phyloP scores from a whole-genome alignment of 2,888 invertebrate species.

The Hipparchia semele region DNA sequence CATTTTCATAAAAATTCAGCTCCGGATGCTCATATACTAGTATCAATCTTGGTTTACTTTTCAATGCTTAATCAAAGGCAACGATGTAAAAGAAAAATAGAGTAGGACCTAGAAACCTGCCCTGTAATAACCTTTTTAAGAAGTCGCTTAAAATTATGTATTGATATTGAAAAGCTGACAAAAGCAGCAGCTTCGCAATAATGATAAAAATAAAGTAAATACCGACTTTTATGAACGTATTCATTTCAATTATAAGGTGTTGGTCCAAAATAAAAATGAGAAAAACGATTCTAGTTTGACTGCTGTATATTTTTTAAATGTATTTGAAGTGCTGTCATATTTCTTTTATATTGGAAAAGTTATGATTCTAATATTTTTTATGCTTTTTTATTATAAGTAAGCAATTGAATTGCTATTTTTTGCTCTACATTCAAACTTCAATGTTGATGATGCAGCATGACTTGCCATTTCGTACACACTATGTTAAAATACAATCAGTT shows the following conservation, averaged over 20 bases:
- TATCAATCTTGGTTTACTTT: too few species aligned
- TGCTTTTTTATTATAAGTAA: neutral
- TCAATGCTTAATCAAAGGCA: too few species aligned
- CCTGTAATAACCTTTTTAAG: neutral
- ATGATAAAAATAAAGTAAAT: too few species aligned
- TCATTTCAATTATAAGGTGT: too few species aligned
- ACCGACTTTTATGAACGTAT: too few species aligned
- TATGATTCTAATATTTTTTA: neutral
- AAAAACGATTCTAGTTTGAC: too few species aligned
- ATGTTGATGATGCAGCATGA: slow-evolving; percentile 21
- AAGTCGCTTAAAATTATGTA: neutral
- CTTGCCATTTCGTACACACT: neutral
- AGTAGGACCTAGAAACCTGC: neutral
- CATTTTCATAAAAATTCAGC: too few species aligned
- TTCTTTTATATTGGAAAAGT: neutral
- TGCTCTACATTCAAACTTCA: slow-evolving; percentile 16
- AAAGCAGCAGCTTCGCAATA: too few species aligned
- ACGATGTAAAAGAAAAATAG: neutral
- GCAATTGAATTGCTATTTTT: neutral
- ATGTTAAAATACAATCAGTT: slow-evolving; percentile 10
- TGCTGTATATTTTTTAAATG: neutral
- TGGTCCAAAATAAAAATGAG: too few species aligned
- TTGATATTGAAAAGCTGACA: neutral
- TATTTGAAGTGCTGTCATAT: neutral
- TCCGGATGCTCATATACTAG: too few species aligned